Percentiles rank a stretch among this genome's conserved stretches.
Evolutionary conservation across 2,888 invertebrate species (phyloP).

Genomic region (Lycophotia porphyrea): DNA sequence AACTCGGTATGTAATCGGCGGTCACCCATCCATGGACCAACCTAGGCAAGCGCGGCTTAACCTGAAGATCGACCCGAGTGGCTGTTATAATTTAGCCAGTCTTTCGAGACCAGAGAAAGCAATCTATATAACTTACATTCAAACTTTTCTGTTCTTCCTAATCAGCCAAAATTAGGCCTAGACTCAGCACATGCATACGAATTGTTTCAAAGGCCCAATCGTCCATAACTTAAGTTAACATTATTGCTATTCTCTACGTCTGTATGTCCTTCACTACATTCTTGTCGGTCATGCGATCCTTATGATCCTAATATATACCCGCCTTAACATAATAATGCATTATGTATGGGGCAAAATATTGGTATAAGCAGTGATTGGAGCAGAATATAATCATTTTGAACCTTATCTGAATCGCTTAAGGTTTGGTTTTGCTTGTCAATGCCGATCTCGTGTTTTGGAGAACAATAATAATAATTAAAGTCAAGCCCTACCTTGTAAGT

Average conservation of each 20-base stretch:
- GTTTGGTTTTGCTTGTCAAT: conserved; percentile 31
- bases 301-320: conserved; percentile 63
- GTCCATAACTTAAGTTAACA: conserved; percentile 44
- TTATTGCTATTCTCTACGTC: conserved; percentile 47
- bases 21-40: not conserved
- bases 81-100: not conserved
- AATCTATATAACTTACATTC: not conserved
- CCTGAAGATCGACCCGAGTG: not conserved
- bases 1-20: too few species aligned
- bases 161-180: not conserved
- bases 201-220: conserved; percentile 31
- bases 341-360: conserved; percentile 67
- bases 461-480: conserved; percentile 57
- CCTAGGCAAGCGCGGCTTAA: not conserved
- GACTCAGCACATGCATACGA: conserved; percentile 25
- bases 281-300: conserved; percentile 59
- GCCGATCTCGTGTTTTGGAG: conserved; percentile 25
- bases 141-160: not conserved
- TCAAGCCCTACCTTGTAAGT: conserved; percentile 20
- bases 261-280: conserved; percentile 58
- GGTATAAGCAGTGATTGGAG: conserved; percentile 59
- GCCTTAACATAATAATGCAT: conserved; percentile 69
- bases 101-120: not conserved
- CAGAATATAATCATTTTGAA: conserved; percentile 13
- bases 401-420: conserved; percentile 23